These are phyloP conservation scores for Macropis europaea DNA, from an alignment of 2,888 invertebrate species.

Conservation along the genomic window DNA sequence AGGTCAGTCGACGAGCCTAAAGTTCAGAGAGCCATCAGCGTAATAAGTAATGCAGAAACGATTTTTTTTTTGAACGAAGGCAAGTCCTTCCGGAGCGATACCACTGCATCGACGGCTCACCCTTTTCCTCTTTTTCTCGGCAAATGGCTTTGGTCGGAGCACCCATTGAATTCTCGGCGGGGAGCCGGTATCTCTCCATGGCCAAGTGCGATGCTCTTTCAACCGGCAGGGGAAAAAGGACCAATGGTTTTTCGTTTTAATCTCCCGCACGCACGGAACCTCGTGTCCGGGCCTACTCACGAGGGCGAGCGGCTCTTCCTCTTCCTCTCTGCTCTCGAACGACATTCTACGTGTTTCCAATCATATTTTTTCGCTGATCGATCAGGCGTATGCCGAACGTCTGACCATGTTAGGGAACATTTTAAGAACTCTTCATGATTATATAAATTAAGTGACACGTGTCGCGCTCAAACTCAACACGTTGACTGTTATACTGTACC, in stretches of 20 bases:
- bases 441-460: too few relatives aligned
- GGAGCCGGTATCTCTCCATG: slow-evolving; percentile 45
- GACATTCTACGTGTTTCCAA: too few relatives aligned
- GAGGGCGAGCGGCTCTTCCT: slow-evolving; percentile 51
- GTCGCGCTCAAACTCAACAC: too few relatives aligned
- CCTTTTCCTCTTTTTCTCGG: slow-evolving; percentile 33
- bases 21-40: slow-evolving; percentile 7
- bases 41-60: not conserved
- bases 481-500: too few relatives aligned
- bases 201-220: slow-evolving; percentile 56
- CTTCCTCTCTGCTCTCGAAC: slow-evolving; percentile 29
- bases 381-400: too few relatives aligned
- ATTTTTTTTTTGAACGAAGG: not conserved
- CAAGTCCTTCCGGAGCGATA: slow-evolving; percentile 32
- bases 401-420: too few relatives aligned
- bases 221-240: slow-evolving; percentile 26
- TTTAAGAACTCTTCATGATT: too few relatives aligned
- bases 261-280: slow-evolving; percentile 54
- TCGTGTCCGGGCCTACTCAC: slow-evolving; percentile 53
- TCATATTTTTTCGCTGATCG: too few relatives aligned
- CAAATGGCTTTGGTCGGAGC: slow-evolving; percentile 42
- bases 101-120: slow-evolving; percentile 9
- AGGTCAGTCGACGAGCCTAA: slow-evolving; percentile 24
- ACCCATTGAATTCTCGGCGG: slow-evolving; percentile 57
- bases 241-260: slow-evolving; percentile 63